phyloP scores from a whole-genome alignment of 64 coral and sea anemone genomes.

The Pachyseris speciosa region DNA sequence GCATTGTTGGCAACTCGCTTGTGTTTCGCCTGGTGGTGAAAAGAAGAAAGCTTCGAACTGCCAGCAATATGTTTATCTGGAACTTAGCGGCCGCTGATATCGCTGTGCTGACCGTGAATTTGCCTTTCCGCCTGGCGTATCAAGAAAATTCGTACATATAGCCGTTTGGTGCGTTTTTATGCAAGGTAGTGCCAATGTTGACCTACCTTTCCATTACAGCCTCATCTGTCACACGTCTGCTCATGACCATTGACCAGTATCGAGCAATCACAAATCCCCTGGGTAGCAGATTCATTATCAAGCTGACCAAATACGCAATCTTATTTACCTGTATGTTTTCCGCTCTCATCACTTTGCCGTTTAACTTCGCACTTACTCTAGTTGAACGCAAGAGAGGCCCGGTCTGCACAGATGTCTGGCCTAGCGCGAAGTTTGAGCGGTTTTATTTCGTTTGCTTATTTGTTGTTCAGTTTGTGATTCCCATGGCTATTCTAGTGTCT shows the following conservation, averaged over 20 bases:
- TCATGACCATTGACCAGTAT: constrained; percentile 73
- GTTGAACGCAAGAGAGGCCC: constrained; percentile 19
- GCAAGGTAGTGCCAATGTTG: constrained; percentile 87
- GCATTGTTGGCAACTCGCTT: constrained; percentile 75
- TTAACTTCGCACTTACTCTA: constrained; percentile 72
- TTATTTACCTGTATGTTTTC: constrained; percentile 71
- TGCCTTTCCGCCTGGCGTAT: constrained; percentile 89
- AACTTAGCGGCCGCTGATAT: constrained; percentile 93
- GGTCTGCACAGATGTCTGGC: constrained; percentile 88
- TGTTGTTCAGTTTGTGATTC: constrained; percentile 79
- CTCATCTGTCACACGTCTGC: constrained; percentile 74
- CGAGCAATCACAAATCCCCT: constrained; percentile 62
- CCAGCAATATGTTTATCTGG: constrained; percentile 85
- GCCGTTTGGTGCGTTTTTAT: constrained; percentile 88
- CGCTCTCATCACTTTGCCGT: constrained; percentile 65
- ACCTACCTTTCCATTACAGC: constrained; percentile 86
- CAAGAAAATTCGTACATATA: constrained; percentile 91
- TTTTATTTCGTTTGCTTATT: constrained; percentile 74
- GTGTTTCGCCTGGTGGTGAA: constrained; percentile 84
- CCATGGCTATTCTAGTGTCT: constrained; percentile 70
- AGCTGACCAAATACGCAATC: constrained; percentile 64
- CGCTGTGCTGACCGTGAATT: constrained; percentile 76
- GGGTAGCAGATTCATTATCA: constrained; percentile 55
- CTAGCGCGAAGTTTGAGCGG: constrained; percentile 72
- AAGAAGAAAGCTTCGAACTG: constrained; percentile 79